A percentile compares a stretch with the other conserved stretches of the same genome.
These are phyloP conservation scores for Athalia circularis DNA, from an alignment of 2,888 invertebrate genomes.

Conservation along the genomic window DNA sequence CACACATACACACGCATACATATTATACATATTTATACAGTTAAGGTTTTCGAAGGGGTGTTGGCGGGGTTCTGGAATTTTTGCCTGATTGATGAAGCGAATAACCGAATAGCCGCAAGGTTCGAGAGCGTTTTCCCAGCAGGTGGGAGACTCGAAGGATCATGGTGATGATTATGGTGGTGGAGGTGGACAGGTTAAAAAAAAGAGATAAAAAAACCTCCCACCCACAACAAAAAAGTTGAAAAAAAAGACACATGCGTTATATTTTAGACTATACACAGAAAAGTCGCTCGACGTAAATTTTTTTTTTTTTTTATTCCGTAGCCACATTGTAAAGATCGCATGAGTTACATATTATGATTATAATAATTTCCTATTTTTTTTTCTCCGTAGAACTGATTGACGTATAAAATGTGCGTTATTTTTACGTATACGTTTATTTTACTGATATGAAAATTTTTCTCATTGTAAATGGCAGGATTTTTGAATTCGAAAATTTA, in stretches of 20 bases:
- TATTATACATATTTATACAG: neutral
- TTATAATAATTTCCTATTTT: too few species aligned
- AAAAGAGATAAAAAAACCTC: constrained; percentile 46
- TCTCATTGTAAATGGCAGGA: too few species aligned
- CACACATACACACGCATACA: neutral
- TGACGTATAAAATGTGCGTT: too few species aligned
- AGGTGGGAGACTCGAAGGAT: constrained; percentile 59
- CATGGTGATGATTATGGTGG: constrained; percentile 1
- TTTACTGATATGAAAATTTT: too few species aligned
- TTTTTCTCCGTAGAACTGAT: too few species aligned
- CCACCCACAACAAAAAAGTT: constrained; percentile 49
- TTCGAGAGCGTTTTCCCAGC: constrained; percentile 65
- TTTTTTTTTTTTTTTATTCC: neutral
- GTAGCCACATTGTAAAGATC: too few species aligned
- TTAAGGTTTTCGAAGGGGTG: neutral
- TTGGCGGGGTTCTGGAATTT: constrained; percentile 45
- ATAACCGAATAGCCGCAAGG: constrained; percentile 61
- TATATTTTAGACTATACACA: constrained; percentile 30
- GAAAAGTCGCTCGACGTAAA: constrained; percentile 59
- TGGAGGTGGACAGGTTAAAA: constrained; percentile 58
- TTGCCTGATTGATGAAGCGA: constrained; percentile 71
- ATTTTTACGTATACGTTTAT: too few species aligned
- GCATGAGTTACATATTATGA: too few species aligned
- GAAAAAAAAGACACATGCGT: neutral
- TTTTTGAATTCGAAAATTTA: too few species aligned